A percentile compares a stretch with the other conserved stretches of the same genome.
Evolutionary conservation across 2,797 vertebrate genomes (phyloP).

Genomic region (Hylomyscus alleni): DNA sequence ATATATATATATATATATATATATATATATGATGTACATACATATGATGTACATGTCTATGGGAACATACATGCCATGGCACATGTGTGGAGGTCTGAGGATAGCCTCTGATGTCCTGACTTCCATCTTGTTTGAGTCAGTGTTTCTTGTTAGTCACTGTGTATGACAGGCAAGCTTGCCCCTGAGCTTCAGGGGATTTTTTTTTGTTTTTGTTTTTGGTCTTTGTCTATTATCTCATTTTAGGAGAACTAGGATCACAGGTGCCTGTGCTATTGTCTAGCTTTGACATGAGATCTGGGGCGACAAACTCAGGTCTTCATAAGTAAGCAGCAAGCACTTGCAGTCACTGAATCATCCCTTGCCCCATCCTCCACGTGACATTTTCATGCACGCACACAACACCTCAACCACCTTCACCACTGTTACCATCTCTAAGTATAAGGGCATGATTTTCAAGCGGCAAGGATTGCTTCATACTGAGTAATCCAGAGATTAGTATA

Average conservation of each 20-base stretch:
- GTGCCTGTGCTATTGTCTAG: not conserved
- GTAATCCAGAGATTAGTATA: conserved; percentile 29
- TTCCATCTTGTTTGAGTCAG: not conserved
- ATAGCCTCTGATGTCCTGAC: not conserved
- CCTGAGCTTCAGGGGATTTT: not conserved
- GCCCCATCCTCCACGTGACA: not conserved
- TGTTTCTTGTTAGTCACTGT: not conserved
- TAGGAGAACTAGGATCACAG: not conserved
- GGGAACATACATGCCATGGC: not conserved
- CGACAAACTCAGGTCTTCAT: not conserved
- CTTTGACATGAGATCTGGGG: not conserved
- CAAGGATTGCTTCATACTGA: conserved; percentile 32
- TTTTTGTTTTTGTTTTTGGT: not conserved
- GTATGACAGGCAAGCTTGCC: not conserved
- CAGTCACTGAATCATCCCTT: not conserved
- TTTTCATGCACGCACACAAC: not conserved
- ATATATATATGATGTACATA: not conserved
- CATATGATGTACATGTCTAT: not conserved
- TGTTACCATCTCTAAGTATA: not conserved
- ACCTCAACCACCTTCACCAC: not conserved
- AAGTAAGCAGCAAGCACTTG: not conserved
- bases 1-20: too few species aligned
- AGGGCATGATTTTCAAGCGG: not conserved
- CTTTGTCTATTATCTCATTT: not conserved
- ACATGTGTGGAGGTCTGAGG: not conserved